A percentile compares a stretch with the other conserved stretches of the same genome.
phyloP scores from a whole-genome alignment of 1,140 invertebrate genomes.

The Heterodera schachtii region DNA sequence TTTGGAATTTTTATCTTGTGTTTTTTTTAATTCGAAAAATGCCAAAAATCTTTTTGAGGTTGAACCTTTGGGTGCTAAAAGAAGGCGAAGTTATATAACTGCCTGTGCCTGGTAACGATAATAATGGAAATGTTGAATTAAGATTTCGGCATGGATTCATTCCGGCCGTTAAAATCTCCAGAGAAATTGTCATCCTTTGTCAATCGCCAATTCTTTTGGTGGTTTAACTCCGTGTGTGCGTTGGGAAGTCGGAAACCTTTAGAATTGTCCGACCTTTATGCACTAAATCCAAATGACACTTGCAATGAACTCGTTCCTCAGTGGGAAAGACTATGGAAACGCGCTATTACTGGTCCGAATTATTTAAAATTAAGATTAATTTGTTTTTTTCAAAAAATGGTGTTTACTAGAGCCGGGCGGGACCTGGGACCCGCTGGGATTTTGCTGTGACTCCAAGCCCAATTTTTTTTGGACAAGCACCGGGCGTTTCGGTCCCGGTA shows the following conservation, averaged over 20 bases:
- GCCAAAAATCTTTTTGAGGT: no score
- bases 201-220: slow-evolving; percentile 61
- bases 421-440: no score
- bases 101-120: no score
- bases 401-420: no score
- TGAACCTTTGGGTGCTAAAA: no score
- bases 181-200: slow-evolving; percentile 59
- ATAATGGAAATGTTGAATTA: background rate
- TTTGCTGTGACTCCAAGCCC: no score
- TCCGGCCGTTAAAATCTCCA: slow-evolving; percentile 40
- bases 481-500: no score
- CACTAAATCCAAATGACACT: slow-evolving; percentile 52
- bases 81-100: no score
- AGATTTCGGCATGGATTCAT: background rate
- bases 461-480: no score
- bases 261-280: slow-evolving; percentile 59
- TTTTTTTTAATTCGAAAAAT: no score
- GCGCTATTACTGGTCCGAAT: slow-evolving; percentile 48
- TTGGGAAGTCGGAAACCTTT: slow-evolving; percentile 55
- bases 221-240: slow-evolving; percentile 60
- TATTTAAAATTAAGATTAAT: no score
- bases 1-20: no score
- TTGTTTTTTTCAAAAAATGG: background rate
- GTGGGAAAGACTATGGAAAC: slow-evolving; percentile 58
- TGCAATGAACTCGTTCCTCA: slow-evolving; percentile 41